These are phyloP conservation scores for Pangasianodon gigas DNA, from an alignment of 2,113 vertebrate species.

Conservation along the genomic window DNA sequence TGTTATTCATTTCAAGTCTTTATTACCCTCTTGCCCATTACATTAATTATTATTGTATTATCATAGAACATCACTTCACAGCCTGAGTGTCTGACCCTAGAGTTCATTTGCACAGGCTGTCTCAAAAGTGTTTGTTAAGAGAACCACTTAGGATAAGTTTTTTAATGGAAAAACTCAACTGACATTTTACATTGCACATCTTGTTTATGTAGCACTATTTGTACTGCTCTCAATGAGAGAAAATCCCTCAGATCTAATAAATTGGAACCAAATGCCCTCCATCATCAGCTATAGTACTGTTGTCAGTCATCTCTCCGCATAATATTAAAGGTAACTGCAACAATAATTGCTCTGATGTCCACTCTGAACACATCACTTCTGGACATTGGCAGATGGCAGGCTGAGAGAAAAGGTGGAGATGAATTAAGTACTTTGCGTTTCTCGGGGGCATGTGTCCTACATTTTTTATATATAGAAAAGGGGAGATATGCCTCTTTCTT, in stretches of 20 bases:
- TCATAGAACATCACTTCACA: conserved; percentile 28
- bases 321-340: conserved; percentile 90
- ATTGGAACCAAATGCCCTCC: conserved; percentile 71
- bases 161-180: too few species aligned
- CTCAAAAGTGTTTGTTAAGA: too few species aligned
- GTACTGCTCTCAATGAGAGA: conserved; percentile 57
- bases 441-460: conserved; percentile 81
- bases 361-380: conserved; percentile 93
- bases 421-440: too few species aligned
- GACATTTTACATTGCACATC: too few species aligned
- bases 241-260: conserved; percentile 71
- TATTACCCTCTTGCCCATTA: too few species aligned
- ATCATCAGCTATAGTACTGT: conserved; percentile 72
- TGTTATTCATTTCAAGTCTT: too few species aligned
- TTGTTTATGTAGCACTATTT: conserved; percentile 36
- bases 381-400: conserved; percentile 90
- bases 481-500: conserved; percentile 54
- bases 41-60: too few species aligned
- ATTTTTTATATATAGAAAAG: conserved; percentile 50
- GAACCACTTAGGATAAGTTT: too few species aligned
- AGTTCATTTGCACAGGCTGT: too few species aligned
- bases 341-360: conserved; percentile 97
- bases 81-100: conserved; percentile 4
- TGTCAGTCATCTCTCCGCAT: conserved; percentile 97
- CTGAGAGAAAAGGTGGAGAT: conserved; percentile 77